Base-by-base conservation (phyloP, 2,113 vertebrate species). In the Chunga burmeisteri region DNA sequence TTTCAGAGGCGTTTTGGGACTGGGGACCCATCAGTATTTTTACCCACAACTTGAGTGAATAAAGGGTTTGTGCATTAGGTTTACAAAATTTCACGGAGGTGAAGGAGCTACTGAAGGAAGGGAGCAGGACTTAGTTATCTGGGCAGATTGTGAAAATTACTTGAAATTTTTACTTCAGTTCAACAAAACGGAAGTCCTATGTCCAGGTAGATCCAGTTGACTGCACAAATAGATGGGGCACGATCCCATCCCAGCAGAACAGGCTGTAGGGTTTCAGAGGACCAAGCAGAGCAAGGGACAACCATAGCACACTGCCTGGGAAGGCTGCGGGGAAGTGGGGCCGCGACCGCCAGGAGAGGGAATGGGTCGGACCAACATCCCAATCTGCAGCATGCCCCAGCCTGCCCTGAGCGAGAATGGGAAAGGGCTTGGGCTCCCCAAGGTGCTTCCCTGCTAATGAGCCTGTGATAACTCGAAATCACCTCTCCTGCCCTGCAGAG, bases 371-470 rank as follows among this genome's bases (percentile, higher is more conserved):
- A 61, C 13, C 53, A 50, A 34, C 38, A 67, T 71, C 73, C 19
- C 46, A 27, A 7, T 18, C 17, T n/a, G 14, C 26, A 38, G 29
- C 23, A 44, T 1, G 6, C 10, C 47, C 16, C 49, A 59, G 29
- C 13, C 29, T 46, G 29, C 30, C 44, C 46, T 3, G 1, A 16
- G 47, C 4, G 5, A 82, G 13, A 0, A 2, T 42, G 36, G 38
- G 15, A n/a, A 86, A 38, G 9, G 13, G 22, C 32, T 42, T 71
- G 32, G 21, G 27, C 5, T 32, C 2, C 1, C 6, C 53, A n/a
- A 40, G 30, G 21, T 34, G 2, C 11, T 63, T 42, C 32, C 17
- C 38, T 59, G 52, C 10, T 7, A 18, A 38, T 13, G 46, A 95
- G 19, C 52, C 44, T 36, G 26, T 47, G 49, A n/a, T 40, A 62